These are phyloP conservation scores for Hyppa rectilinea DNA, from an alignment of 2,888 invertebrate species.

Conservation along the genomic window DNA sequence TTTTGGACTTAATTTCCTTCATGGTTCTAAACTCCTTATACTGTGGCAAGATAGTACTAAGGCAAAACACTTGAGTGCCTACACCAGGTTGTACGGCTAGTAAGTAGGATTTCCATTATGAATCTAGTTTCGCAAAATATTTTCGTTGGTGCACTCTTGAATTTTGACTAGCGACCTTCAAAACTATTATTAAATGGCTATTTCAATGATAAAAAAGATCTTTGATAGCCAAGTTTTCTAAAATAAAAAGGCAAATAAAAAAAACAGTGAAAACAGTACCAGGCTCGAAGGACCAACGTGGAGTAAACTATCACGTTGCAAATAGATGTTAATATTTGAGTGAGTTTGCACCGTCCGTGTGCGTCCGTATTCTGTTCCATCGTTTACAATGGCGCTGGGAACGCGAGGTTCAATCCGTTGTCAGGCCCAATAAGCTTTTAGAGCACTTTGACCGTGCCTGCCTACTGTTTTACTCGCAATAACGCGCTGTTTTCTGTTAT, in stretches of 20 bases:
- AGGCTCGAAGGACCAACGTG: constrained; percentile 30
- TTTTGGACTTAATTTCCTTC: neutral
- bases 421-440: constrained; percentile 66
- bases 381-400: constrained; percentile 53
- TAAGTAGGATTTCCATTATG: too few species aligned
- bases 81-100: too few species aligned
- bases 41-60: neutral
- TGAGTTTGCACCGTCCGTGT: constrained; percentile 48
- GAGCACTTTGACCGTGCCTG: constrained; percentile 55
- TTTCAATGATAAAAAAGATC: neutral
- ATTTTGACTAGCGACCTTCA: too few species aligned
- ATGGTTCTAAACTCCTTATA: neutral
- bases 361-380: constrained; percentile 36
- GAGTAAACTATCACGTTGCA: constrained; percentile 45
- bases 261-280: constrained; percentile 17
- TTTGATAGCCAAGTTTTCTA: neutral
- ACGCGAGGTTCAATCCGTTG: constrained; percentile 59
- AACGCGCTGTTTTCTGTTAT: constrained; percentile 56
- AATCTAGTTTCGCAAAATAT: too few species aligned
- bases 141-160: too few species aligned
- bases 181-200: too few species aligned
- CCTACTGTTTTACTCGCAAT: constrained; percentile 51
- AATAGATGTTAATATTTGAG: constrained; percentile 62
- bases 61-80: neutral
- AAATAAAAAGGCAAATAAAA: constrained; percentile 12